These are phyloP conservation scores for Nixonia krombeini DNA, from an alignment of 1,140 invertebrate genomes.

Conservation along the genomic window DNA sequence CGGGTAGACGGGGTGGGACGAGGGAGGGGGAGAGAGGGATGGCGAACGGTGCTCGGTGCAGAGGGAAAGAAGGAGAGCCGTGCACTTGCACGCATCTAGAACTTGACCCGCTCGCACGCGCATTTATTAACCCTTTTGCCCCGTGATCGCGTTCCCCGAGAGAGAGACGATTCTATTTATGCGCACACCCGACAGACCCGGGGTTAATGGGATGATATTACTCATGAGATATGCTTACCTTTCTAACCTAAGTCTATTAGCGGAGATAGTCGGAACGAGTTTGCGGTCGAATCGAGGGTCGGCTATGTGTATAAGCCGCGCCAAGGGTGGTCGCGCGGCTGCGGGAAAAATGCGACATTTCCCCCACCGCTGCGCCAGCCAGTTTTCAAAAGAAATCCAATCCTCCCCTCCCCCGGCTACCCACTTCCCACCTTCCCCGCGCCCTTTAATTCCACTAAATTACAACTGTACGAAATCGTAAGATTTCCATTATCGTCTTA, in stretches of 20 bases:
- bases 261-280: constrained; percentile 50
- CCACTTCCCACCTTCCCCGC: too few species aligned
- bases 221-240: constrained; percentile 59
- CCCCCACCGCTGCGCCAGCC: too few species aligned
- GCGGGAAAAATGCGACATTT: constrained; percentile 21
- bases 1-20: too few species aligned
- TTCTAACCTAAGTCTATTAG: constrained; percentile 55
- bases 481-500: too few species aligned
- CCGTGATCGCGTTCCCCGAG: constrained; percentile 49
- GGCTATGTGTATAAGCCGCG: constrained; percentile 8
- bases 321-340: constrained; percentile 44
- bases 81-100: neutral
- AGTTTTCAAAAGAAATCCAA: neutral
- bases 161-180: constrained; percentile 62
- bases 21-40: too few species aligned
- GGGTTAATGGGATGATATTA: constrained; percentile 59
- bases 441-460: too few species aligned
- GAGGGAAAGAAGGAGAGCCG: neutral
- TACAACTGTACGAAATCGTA: too few species aligned
- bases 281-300: constrained; percentile 48
- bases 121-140: constrained; percentile 56
- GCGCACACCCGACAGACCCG: constrained; percentile 53
- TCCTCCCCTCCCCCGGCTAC: too few species aligned
- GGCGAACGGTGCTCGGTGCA: too few species aligned
- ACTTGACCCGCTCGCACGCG: constrained; percentile 1